Evolutionary conservation across 2,113 vertebrate species (phyloP).

Genomic region (Nanger granti): DNA sequence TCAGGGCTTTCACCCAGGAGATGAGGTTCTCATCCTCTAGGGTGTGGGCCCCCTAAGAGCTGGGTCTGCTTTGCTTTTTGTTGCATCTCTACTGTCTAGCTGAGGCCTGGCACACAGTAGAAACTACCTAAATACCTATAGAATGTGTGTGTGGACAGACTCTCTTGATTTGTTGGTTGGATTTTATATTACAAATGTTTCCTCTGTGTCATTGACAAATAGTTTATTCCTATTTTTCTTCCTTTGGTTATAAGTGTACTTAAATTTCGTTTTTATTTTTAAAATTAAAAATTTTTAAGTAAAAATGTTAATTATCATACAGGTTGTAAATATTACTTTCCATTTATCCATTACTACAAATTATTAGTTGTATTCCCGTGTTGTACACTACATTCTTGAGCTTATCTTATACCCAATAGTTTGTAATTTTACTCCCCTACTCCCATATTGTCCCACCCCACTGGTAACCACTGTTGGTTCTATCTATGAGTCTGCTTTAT

Average conservation of each 20-base stretch:
- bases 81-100: neutral
- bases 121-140: neutral
- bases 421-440: neutral
- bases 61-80: neutral
- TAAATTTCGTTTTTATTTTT: neutral
- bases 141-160: neutral
- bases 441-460: neutral
- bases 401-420: neutral
- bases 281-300: neutral
- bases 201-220: neutral
- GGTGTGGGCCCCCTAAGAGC: neutral
- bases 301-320: neutral
- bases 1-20: neutral
- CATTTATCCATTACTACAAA: neutral
- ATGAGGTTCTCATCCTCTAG: neutral
- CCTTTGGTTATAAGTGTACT: neutral
- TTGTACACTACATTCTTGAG: neutral
- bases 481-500: neutral
- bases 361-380: rapidly evolving
- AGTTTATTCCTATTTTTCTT: neutral
- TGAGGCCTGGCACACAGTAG: neutral
- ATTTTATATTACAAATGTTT: neutral
- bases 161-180: neutral
- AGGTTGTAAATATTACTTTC: neutral
- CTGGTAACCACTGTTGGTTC: neutral